A percentile compares a stretch with the other conserved stretches of the same genome.
These are phyloP conservation scores for Alca torda DNA, from an alignment of 2,797 vertebrate genomes.

Conservation along the genomic window DNA sequence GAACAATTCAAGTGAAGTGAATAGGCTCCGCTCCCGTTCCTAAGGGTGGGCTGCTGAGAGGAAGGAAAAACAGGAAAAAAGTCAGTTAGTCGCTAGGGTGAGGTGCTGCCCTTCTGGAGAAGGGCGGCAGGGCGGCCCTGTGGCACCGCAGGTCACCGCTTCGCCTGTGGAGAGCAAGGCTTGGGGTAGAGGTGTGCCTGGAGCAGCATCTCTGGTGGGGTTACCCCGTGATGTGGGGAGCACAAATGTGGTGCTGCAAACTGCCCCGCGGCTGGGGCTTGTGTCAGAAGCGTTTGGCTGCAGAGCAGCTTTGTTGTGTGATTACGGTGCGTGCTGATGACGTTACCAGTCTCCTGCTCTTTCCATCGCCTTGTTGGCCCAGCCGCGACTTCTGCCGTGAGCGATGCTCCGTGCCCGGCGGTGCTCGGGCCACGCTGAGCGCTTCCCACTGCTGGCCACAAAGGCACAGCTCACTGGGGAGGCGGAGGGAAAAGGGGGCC, in stretches of 20 bases:
- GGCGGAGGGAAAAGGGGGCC: fast-evolving
- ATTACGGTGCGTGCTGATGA: fast-evolving
- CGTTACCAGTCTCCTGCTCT: fast-evolving
- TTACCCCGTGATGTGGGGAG: fast-evolving
- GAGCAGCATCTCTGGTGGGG: fast-evolving
- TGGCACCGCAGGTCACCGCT: not conserved
- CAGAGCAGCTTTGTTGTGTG: not conserved
- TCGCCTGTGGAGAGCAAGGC: fast-evolving
- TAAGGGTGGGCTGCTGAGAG: not conserved
- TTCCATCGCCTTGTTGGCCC: not conserved
- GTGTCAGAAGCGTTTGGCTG: not conserved
- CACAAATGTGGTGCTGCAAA: not conserved
- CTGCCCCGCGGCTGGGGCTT: not conserved
- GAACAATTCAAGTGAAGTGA: not conserved
- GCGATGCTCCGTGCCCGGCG: not conserved
- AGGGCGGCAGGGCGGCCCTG: not conserved
- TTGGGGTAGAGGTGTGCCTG: not conserved
- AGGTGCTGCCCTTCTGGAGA: not conserved
- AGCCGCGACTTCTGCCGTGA: fast-evolving
- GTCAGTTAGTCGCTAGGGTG: not conserved
- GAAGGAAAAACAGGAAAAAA: not conserved
- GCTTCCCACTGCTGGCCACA: not conserved
- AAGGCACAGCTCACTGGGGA: not conserved
- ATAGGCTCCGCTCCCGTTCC: fast-evolving
- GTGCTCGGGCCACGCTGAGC: fast-evolving